Evolutionary conservation across 2,797 vertebrate genomes (phyloP).

Genomic region (Myoxocephalus aenaeus): DNA sequence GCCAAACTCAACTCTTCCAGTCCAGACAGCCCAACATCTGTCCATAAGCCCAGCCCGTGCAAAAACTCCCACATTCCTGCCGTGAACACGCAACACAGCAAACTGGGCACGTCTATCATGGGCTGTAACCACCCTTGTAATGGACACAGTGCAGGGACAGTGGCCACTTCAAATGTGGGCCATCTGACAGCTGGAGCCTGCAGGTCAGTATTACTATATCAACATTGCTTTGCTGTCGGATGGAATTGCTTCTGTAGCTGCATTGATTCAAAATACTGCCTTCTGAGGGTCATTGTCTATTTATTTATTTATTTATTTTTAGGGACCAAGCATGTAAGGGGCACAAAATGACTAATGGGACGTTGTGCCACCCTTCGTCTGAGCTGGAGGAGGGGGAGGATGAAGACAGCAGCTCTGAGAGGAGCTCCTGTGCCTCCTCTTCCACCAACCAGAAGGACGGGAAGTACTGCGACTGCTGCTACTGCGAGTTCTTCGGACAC

Average conservation of each 20-base stretch:
- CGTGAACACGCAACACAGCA: conserved; percentile 90
- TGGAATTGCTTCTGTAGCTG: neutral
- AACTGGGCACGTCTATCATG: conserved; percentile 87
- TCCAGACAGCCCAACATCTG: conserved; percentile 82
- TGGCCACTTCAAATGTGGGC: conserved; percentile 85
- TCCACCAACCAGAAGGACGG: conserved; percentile 98
- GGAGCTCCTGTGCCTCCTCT: conserved; percentile 97
- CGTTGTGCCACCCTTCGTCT: conserved; percentile 89
- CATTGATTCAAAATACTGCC: neutral
- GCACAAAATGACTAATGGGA: conserved; percentile 94
- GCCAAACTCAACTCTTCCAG: conserved; percentile 84
- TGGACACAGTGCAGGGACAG: conserved; percentile 89
- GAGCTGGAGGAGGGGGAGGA: conserved; percentile 97
- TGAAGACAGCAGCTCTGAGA: conserved; percentile 98
- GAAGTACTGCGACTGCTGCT: conserved; percentile 99
- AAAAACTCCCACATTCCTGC: conserved; percentile 93
- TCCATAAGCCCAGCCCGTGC: conserved; percentile 88
- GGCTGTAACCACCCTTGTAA: conserved; percentile 95
- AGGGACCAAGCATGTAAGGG: conserved; percentile 97
- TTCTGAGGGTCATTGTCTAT: neutral
- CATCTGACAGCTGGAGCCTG: conserved; percentile 89
- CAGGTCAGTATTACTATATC: conserved; percentile 83
- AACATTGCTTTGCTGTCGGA: neutral
- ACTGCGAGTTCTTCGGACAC: conserved; percentile 99
- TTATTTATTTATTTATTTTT: conserved; percentile 17